Evolutionary conservation across 2,797 vertebrate genomes (phyloP).

Genomic region (Clarias platycephalus): DNA sequence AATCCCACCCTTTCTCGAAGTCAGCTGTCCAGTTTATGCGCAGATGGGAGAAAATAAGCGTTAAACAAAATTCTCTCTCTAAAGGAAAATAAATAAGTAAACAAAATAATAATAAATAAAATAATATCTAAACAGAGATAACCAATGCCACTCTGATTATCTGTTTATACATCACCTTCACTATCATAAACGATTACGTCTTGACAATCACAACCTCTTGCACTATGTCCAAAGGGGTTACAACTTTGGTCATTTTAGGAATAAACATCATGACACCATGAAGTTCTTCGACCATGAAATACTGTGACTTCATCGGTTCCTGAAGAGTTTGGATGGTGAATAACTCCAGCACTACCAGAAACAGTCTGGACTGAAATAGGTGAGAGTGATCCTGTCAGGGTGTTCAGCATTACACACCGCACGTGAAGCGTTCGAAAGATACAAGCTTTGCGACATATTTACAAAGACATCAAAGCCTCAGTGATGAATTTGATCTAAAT

Average conservation of each 20-base stretch:
- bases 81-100: too few relatives aligned
- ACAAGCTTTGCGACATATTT: not conserved
- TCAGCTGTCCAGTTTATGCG: not conserved
- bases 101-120: too few relatives aligned
- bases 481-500: not conserved
- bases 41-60: not conserved
- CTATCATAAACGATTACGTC: not conserved
- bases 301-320: constrained; percentile 1
- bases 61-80: not conserved
- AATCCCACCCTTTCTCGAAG: not conserved
- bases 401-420: not conserved
- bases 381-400: not conserved
- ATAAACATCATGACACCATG: not conserved
- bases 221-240: not conserved
- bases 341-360: constrained; percentile 21
- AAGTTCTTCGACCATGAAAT: not conserved
- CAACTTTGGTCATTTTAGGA: not conserved
- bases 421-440: not conserved
- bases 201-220: not conserved
- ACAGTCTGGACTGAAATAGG: constrained; percentile 1
- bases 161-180: not conserved
- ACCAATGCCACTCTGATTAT: not conserved
- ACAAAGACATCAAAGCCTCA: not conserved
- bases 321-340: constrained; percentile 1
- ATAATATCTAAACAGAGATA: too few relatives aligned